Evolutionary conservation across 2,113 vertebrate genomes (phyloP).

Genomic region (Triplophysa siluroides): DNA sequence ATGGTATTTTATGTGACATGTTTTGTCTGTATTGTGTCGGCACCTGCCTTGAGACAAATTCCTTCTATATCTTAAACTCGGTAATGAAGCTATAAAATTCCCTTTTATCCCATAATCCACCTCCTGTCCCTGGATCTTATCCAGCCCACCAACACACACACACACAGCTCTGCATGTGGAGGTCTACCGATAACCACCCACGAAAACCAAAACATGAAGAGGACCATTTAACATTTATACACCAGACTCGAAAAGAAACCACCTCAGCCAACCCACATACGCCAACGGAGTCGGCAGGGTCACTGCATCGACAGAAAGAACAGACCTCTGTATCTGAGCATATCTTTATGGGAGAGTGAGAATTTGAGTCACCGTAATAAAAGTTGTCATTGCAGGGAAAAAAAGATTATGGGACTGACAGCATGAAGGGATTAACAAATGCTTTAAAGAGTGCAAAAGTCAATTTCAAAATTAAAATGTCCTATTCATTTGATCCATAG

Average conservation of each 20-base stretch:
- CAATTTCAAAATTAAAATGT: too few species aligned
- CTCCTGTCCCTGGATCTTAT: conserved; percentile 18
- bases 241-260: conserved; percentile 2
- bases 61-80: neutral
- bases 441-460: too few species aligned
- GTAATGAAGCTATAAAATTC: neutral
- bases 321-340: conserved; percentile 1
- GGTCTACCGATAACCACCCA: conserved; percentile 22
- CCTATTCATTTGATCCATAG: too few species aligned
- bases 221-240: conserved; percentile 21
- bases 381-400: neutral
- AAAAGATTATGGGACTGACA: too few species aligned
- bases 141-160: neutral
- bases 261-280: neutral
- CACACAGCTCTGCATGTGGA: neutral
- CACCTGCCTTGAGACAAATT: conserved; percentile 14
- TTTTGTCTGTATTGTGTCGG: neutral
- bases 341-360: conserved; percentile 22
- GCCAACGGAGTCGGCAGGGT: neutral
- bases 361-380: neutral
- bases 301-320: neutral
- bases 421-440: too few species aligned
- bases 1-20: neutral
- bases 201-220: conserved; percentile 24
- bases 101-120: neutral